Evolutionary conservation across 2,888 invertebrate species (phyloP), one percentile per base, ranked within the genome.

Genomic region (Pristionchus arcanus): DNA sequence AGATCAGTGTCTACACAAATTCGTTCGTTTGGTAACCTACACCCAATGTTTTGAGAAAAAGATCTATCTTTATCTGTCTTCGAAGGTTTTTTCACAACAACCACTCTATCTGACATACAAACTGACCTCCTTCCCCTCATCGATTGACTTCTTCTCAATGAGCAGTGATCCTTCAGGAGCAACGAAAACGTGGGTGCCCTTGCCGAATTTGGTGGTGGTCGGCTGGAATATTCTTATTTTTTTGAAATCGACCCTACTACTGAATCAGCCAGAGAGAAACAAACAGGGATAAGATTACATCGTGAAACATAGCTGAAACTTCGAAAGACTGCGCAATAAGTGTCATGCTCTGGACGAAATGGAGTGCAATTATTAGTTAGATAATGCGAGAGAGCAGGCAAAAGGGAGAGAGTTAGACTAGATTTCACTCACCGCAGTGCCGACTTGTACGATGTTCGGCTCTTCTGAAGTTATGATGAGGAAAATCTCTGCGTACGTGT

Each of bases 91-190:
- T n/a, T n/a, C n/a, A n/a, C n/a, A n/a, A n/a, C n/a, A n/a, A n/a
- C n/a, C n/a, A n/a, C n/a, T n/a, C n/a, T n/a, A n/a, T n/a, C n/a
- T n/a, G n/a, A n/a, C n/a, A n/a, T n/a, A 71, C 28, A 0, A 2
- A 19, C 21, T 71, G n/a, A 34, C 68, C 68, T 71, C 77, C 25
- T 77, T 42, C 25, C 31, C 77, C 25, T 77, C 77, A 77, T 37
- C 42, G 25, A 37, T 77, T 42, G 77, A 77, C 21, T 31, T 31
- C 37, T 77, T 42, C 42, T 42, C 77, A 9, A 77, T 25, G 11
- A 42, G 31, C 42, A 77, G 37, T 42, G 77, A 77, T 77, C 77
- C 77, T 21, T 77, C 77, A 21, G 77, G 77, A 42, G 77, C 77
- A 13, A 77, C 77, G 31, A 77, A 77, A 2, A 42, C 42, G 77